Evolutionary conservation across 2,888 invertebrate species (phyloP).

Genomic region (Heterodera filipjevi): DNA sequence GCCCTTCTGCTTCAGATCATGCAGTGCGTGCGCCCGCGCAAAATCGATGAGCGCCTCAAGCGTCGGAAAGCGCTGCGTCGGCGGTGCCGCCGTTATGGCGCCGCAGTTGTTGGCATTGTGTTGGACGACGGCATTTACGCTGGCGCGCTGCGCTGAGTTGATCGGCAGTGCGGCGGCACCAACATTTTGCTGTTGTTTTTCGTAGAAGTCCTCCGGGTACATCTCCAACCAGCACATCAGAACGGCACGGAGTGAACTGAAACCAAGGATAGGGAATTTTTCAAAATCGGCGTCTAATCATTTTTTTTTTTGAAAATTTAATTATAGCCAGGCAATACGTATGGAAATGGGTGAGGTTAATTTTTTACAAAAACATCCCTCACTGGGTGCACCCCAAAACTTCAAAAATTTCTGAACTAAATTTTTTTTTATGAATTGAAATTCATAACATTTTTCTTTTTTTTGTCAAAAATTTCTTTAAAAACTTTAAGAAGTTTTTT

Average conservation of each 20-base stretch:
- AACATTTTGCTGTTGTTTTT: background rate
- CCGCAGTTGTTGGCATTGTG: conserved; percentile 55
- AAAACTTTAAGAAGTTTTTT: too few species aligned
- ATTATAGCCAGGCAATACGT: too few species aligned
- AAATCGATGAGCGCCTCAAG: conserved; percentile 83
- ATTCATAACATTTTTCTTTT: too few species aligned
- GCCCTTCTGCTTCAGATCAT: conserved; percentile 50
- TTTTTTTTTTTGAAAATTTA: too few species aligned
- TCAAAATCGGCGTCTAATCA: too few species aligned
- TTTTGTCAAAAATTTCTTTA: too few species aligned
- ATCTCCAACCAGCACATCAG: conserved; percentile 96
- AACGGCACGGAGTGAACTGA: conserved; percentile 67
- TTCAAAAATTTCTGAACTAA: too few species aligned
- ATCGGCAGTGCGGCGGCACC: background rate
- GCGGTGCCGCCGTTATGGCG: conserved; percentile 32
- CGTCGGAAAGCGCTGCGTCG: conserved; percentile 71
- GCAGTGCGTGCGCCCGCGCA: conserved; percentile 43
- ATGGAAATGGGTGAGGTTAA: too few species aligned
- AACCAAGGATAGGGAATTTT: too few species aligned
- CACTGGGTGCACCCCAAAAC: too few species aligned
- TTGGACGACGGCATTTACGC: background rate
- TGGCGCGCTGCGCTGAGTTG: background rate
- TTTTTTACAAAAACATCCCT: too few species aligned
- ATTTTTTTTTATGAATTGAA: too few species aligned
- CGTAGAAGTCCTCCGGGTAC: conserved; percentile 89